These are phyloP conservation scores for Sussaba pulchella DNA, from an alignment of 2,888 invertebrate genomes.

Conservation along the genomic window DNA sequence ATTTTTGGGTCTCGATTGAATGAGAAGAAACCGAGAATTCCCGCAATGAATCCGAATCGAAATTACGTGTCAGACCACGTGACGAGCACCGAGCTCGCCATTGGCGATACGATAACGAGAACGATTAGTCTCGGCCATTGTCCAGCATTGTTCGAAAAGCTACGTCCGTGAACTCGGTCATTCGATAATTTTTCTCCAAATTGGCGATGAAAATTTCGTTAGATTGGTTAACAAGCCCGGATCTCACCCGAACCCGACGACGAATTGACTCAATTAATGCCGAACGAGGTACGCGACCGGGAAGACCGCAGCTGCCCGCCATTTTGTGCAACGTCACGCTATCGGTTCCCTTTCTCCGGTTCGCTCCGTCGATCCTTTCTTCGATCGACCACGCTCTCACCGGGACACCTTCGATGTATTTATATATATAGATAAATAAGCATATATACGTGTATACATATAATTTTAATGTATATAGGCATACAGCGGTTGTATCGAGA, in stretches of 20 bases:
- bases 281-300: constrained; percentile 63
- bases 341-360: constrained; percentile 71
- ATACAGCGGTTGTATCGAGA: constrained; percentile 68
- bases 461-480: constrained; percentile 1
- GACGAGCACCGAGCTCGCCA: too few relatives aligned
- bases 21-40: too few relatives aligned
- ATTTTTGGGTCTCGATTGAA: too few relatives aligned
- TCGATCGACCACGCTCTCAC: constrained; percentile 73
- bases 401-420: constrained; percentile 21
- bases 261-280: constrained; percentile 80
- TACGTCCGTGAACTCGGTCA: constrained; percentile 20
- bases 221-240: constrained; percentile 79
- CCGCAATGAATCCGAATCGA: too few relatives aligned
- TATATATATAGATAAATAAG: neutral
- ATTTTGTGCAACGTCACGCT: constrained; percentile 78
- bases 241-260: constrained; percentile 67
- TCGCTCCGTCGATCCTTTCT: constrained; percentile 73
- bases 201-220: constrained; percentile 80
- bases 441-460: neutral
- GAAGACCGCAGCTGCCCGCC: constrained; percentile 68
- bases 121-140: constrained; percentile 48
- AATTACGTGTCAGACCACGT: too few relatives aligned
- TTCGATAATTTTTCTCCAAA: constrained; percentile 61
- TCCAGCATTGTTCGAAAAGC: constrained; percentile 50
- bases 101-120: constrained; percentile 19